A percentile compares a stretch with the other conserved stretches of the same genome.
Conservation (phyloP, 2,797 vertebrate genomes). For the Crocidura indochinensis region DNA sequence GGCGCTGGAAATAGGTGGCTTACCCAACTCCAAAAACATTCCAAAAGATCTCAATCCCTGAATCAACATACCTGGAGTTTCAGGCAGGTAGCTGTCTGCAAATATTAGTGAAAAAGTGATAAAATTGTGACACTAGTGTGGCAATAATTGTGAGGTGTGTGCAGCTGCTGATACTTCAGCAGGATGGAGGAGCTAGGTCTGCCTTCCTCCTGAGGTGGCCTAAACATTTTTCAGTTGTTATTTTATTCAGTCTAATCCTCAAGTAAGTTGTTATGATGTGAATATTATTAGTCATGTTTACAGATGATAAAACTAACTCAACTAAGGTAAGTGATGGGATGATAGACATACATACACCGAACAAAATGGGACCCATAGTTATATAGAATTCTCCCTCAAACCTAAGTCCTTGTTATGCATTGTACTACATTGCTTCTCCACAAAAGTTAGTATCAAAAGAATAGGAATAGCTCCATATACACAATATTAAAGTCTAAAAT, state of each 20-base stretch:
- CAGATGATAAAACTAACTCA: constrained; percentile 21
- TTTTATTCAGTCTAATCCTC: constrained; percentile 6
- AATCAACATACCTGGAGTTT: no score
- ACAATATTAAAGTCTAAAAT: neutral
- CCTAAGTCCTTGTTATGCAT: neutral
- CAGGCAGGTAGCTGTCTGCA: no score
- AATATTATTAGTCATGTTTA: constrained; percentile 12
- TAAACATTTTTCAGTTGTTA: constrained; percentile 7
- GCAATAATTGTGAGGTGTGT: no score
- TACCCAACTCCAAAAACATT: no score
- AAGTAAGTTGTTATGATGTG: neutral
- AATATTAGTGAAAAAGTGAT: no score
- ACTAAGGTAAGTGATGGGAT: neutral
- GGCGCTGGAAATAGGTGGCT: no score
- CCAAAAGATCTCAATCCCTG: no score
- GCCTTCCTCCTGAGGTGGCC: neutral
- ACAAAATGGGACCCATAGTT: neutral
- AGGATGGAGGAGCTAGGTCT: no score
- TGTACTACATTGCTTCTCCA: no score
- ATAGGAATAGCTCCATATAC: no score
- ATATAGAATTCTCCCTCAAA: neutral
- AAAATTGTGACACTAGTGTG: no score
- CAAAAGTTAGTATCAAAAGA: neutral
- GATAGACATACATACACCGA: neutral
- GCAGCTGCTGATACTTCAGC: no score